Evolutionary conservation across 2,888 invertebrate species (phyloP).

Genomic region (Epinotia nisella): DNA sequence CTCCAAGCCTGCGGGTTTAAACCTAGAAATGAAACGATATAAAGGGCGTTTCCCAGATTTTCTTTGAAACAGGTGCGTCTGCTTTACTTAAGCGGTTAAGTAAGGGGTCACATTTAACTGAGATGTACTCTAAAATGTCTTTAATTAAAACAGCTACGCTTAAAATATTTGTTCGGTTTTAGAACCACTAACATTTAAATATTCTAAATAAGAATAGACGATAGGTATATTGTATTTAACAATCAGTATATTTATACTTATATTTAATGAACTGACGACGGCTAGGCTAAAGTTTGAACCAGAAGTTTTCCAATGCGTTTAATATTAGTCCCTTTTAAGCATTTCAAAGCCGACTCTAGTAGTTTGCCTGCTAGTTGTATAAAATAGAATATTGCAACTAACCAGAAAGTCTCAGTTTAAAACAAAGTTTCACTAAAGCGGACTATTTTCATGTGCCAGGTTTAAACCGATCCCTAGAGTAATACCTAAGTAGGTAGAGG

Average conservation of each 20-base stretch:
- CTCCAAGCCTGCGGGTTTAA: slow-evolving; percentile 36
- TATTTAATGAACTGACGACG: slow-evolving; percentile 8
- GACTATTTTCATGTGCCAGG: slow-evolving; percentile 48
- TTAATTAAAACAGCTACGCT: slow-evolving; percentile 6
- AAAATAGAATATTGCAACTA: slow-evolving; percentile 58
- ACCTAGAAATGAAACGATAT: slow-evolving; percentile 37
- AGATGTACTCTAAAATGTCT: not conserved
- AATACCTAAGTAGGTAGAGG: slow-evolving; percentile 43
- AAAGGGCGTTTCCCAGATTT: slow-evolving; percentile 34
- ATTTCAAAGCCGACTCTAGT: slow-evolving; percentile 52
- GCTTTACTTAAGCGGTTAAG: slow-evolving; percentile 24
- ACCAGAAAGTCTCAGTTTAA: slow-evolving; percentile 58
- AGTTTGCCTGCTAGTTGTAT: slow-evolving; percentile 51
- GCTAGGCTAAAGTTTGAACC: slow-evolving; percentile 26
- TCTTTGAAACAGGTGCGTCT: slow-evolving; percentile 39
- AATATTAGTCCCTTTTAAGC: slow-evolving; percentile 57
- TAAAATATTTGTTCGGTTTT: not conserved
- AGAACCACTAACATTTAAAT: not conserved
- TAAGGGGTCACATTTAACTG: slow-evolving; percentile 14
- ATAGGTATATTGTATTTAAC: not conserved
- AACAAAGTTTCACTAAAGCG: slow-evolving; percentile 63
- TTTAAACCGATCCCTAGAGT: slow-evolving; percentile 32
- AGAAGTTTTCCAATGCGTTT: slow-evolving; percentile 46
- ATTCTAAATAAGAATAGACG: not conserved
- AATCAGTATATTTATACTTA: not conserved